These are phyloP conservation scores for Andricus grossulariae DNA, from an alignment of 1,140 invertebrate genomes.

Conservation along the genomic window DNA sequence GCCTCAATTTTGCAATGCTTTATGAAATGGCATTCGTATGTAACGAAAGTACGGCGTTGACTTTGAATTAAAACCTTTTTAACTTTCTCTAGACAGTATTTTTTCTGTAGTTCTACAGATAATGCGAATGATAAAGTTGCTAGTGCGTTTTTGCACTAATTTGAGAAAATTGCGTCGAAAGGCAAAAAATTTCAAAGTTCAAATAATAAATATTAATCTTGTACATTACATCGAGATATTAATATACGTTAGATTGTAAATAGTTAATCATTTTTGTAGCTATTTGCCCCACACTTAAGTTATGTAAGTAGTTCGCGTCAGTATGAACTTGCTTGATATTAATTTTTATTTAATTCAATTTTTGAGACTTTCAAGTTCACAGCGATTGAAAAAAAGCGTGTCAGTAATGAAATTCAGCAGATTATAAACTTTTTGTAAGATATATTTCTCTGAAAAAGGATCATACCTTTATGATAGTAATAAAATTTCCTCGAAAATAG, in stretches of 20 bases:
- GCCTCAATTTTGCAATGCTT: too few relatives aligned
- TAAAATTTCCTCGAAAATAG: not conserved
- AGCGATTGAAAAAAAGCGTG: too few relatives aligned
- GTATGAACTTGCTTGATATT: not conserved
- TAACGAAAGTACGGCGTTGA: not conserved
- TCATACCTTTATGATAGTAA: not conserved
- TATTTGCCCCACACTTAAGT: not conserved
- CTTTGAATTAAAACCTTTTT: not conserved
- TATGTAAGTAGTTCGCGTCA: not conserved
- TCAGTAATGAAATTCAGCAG: not conserved
- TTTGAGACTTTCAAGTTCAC: not conserved
- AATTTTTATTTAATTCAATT: not conserved
- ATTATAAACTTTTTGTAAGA: not conserved
- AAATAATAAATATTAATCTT: conserved; percentile 4
- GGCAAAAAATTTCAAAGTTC: not conserved
- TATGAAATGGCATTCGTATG: too few relatives aligned
- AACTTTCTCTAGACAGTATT: conserved; percentile 2
- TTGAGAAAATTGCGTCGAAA: not conserved
- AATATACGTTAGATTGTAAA: conserved; percentile 11
- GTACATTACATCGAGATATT: not conserved
- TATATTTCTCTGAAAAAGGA: not conserved
- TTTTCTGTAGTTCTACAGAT: not conserved
- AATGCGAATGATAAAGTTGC: not conserved
- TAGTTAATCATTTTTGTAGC: not conserved
- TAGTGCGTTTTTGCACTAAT: not conserved